phyloP scores from a whole-genome alignment of 2,888 invertebrate genomes.

The Catocala sponsa region DNA sequence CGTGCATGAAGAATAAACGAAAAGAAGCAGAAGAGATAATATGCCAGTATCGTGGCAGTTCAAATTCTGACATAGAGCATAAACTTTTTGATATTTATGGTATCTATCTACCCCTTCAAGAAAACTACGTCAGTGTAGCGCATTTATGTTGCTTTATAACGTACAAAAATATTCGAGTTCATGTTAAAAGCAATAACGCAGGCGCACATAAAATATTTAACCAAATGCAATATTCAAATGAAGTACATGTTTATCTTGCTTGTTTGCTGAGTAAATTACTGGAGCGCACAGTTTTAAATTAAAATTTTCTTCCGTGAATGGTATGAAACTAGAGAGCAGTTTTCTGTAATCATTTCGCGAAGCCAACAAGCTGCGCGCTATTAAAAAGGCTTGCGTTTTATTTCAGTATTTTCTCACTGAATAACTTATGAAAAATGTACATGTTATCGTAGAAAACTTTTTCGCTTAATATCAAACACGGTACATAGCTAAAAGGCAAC shows the following conservation, averaged over 20 bases:
- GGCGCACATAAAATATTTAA: no score
- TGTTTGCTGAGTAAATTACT: constrained; percentile 37
- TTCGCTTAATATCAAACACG: background rate
- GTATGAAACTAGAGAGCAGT: constrained; percentile 54
- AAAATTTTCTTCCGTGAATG: constrained; percentile 51
- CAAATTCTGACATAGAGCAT: no score
- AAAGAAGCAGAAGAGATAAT: no score
- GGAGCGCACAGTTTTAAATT: constrained; percentile 46
- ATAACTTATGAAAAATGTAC: constrained; percentile 18
- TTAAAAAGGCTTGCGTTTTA: constrained; percentile 49
- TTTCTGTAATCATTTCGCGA: constrained; percentile 54
- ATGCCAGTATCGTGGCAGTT: no score
- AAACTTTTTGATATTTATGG: no score
- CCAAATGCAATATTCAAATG: background rate
- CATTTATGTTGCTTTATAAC: no score
- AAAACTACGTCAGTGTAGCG: no score
- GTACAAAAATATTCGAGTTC: no score
- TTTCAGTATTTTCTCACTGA: constrained; percentile 36
- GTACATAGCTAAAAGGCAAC: no score
- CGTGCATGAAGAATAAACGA: no score
- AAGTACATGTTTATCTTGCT: constrained; percentile 30
- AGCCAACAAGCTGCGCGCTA: constrained; percentile 52
- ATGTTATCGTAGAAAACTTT: constrained; percentile 10
- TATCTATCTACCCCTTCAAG: no score
- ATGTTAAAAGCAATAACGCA: no score